A percentile compares a stretch with the other conserved stretches of the same genome.
Evolutionary conservation across 92 coral and sea anemone species (phyloP).

Genomic region (Epizoanthus rinbou): DNA sequence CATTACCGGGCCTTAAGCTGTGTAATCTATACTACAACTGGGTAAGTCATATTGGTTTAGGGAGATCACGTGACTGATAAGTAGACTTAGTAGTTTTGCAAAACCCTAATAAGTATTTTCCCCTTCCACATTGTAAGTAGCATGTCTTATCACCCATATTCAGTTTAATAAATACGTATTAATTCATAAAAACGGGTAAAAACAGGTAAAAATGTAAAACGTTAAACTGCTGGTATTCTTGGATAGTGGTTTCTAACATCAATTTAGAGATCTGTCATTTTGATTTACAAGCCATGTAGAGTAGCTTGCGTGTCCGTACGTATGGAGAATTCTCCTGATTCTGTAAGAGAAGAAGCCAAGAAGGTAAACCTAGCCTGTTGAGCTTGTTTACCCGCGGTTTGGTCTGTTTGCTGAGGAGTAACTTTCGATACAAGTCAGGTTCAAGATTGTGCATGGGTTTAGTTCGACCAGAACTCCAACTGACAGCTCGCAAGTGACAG

Average conservation of each 20-base stretch:
- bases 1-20: no score
- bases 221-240: background rate
- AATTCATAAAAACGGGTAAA: no score
- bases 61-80: background rate
- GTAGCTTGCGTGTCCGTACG: background rate
- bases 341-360: no score
- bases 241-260: conserved; percentile 27
- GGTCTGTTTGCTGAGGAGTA: conserved; percentile 34
- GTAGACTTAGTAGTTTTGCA: no score
- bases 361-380: background rate
- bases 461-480: no score
- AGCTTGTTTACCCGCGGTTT: conserved; percentile 26
- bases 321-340: no score
- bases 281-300: conserved; percentile 23
- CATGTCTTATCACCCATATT: no score
- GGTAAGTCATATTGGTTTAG: background rate
- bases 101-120: no score
- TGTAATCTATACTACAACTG: no score
- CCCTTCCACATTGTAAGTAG: no score
- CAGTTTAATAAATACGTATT: background rate
- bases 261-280: conserved; percentile 39
- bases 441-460: conserved; percentile 51
- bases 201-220: no score
- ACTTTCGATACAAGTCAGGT: conserved; percentile 33
- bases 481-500: no score